Conservation (phyloP, 2,888 invertebrate genomes). For the Hirtodrosophila alboralis region DNA sequence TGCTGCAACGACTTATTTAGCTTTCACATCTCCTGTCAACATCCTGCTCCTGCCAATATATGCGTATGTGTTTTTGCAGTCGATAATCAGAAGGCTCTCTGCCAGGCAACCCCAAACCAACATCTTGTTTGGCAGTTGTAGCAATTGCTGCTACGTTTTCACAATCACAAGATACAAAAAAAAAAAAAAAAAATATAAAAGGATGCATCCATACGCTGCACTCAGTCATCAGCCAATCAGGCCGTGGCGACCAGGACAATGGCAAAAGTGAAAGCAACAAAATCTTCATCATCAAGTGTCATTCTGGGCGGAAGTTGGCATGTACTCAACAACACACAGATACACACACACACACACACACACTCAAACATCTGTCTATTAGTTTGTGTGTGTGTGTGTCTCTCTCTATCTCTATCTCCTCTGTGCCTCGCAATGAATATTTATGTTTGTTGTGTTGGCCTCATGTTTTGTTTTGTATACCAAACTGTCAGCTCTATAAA, state of each 20-base stretch:
- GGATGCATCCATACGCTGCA: not conserved
- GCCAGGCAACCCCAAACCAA: slow-evolving; percentile 24
- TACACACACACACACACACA: slow-evolving; percentile 27
- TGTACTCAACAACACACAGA: slow-evolving; percentile 38
- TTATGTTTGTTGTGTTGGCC: slow-evolving; percentile 67
- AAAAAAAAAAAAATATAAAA: too few relatives aligned
- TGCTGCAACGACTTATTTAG: slow-evolving; percentile 64
- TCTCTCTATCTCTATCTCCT: slow-evolving; percentile 28
- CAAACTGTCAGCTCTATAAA: slow-evolving; percentile 49
- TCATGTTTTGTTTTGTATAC: slow-evolving; percentile 54
- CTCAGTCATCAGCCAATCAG: slow-evolving; percentile 45
- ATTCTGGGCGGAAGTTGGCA: slow-evolving; percentile 76
- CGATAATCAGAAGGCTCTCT: slow-evolving; percentile 66
- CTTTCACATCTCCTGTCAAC: slow-evolving; percentile 46
- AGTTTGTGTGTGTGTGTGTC: slow-evolving; percentile 5
- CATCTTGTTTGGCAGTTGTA: slow-evolving; percentile 35
- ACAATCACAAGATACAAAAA: too few relatives aligned
- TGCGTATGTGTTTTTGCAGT: slow-evolving; percentile 22
- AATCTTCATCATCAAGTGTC: slow-evolving; percentile 80
- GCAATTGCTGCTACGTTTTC: slow-evolving; percentile 20
- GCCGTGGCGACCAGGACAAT: slow-evolving; percentile 41
- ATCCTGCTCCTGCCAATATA: slow-evolving; percentile 32
- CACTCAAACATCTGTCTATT: slow-evolving; percentile 41
- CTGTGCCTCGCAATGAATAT: slow-evolving; percentile 64
- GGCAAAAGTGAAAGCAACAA: slow-evolving; percentile 80